Evolutionary conservation across 2,113 vertebrate genomes (phyloP), one percentile per base, ranked within the genome.

Genomic region (Sorex araneus): DNA sequence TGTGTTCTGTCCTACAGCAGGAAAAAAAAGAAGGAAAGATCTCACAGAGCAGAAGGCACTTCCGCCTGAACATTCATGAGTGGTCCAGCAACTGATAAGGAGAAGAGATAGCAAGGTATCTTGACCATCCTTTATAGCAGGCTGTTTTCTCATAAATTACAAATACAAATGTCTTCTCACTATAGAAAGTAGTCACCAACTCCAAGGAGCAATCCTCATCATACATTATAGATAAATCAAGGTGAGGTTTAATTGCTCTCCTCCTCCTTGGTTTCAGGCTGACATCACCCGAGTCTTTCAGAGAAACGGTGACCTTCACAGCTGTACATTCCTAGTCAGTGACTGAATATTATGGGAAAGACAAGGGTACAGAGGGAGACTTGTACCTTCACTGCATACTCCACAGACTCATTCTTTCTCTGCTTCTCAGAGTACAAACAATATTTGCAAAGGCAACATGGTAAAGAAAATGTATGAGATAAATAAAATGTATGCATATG

Each of bases 221-320:
- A 43, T 8, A 34, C 19, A 25, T 66, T 3, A 16, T 2, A 69
- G 32, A 69, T 90, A 43, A 74, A 30, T 81, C 82, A 86, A 90
- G 71, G 69, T 80, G 88, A 88, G 16, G 63, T 36, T 40, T 64
- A 77, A 77, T 63, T 70, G 28, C 76, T 75, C 43, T 40, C 57
- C 32, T 84, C 87, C 64, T 80, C 40, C 63, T 71, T 45, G 73
- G n/a, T 92, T 94, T 94, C 66, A 2, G 73, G 77, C 76, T 96
- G 74, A 89, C 77, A 64, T 94, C 93, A 95, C 77, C 57, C n/a
- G 28, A 84, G 82, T 40, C 34, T 80, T 77, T 87, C 28, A 50
- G 69, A 92, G 57, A 73, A 76, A 76, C 79, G 27, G 75, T 91
- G 78, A 84, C 78, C 90, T 92, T 93, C 89, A 69, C 15, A 69